Percentiles rank a stretch among this genome's conserved stretches.
Conservation (phyloP, 2,113 vertebrate genomes). For the Brachionichthys hirsutus region DNA sequence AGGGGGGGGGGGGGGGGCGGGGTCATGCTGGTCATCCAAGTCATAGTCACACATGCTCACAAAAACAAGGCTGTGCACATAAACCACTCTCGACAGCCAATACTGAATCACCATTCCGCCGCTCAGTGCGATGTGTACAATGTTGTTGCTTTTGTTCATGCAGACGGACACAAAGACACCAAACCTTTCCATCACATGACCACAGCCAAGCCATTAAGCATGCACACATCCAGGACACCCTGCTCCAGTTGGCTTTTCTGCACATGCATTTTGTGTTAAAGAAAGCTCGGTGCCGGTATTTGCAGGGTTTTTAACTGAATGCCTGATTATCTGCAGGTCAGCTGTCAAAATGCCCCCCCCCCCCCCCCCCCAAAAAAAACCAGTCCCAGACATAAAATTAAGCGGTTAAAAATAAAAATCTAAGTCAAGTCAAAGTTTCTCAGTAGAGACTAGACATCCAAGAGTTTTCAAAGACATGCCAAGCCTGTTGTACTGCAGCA, state of each 20-base stretch:
- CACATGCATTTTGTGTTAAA: no score
- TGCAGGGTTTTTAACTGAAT: no score
- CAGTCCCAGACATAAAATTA: no score
- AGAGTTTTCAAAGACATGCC: no score
- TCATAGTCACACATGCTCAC: slow-evolving; percentile 17
- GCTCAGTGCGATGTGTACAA: slow-evolving; percentile 29
- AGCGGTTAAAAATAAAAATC: no score
- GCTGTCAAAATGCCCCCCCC: no score
- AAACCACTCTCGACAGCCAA: slow-evolving; percentile 45
- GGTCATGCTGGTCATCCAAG: slow-evolving; percentile 47
- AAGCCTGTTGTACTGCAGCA: no score
- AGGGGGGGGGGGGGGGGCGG: slow-evolving; percentile 30
- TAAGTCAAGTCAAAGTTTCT: no score
- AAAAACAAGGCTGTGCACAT: slow-evolving; percentile 3
- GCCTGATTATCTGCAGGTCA: no score
- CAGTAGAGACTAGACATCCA: no score
- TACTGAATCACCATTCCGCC: slow-evolving; percentile 61
- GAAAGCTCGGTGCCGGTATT: no score
- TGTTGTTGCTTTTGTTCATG: slow-evolving; percentile 8
- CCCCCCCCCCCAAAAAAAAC: no score
- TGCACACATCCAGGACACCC: slow-evolving; percentile 55
- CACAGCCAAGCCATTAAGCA: slow-evolving; percentile 53
- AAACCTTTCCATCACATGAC: slow-evolving; percentile 39
- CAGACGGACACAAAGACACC: slow-evolving; percentile 15
- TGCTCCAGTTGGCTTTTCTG: slow-evolving; percentile 71